A percentile compares a stretch with the other conserved stretches of the same genome.
These are phyloP conservation scores for Stenodema calcarata DNA, from an alignment of 2,888 invertebrate genomes.

Conservation along the genomic window DNA sequence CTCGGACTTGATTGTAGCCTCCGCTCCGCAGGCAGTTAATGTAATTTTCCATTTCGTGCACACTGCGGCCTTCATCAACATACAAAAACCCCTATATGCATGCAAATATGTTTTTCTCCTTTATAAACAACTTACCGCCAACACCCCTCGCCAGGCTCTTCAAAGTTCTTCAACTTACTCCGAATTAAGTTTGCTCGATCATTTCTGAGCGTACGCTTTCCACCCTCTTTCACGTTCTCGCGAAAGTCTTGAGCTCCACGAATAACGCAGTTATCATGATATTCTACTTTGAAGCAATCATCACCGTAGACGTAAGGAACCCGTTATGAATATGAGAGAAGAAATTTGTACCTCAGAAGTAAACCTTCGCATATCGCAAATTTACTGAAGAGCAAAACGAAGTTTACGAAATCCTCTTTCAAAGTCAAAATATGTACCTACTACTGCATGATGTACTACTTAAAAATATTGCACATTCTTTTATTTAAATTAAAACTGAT, in stretches of 20 bases:
- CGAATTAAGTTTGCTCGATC: conserved; percentile 5
- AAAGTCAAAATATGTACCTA: too few relatives aligned
- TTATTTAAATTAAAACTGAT: too few relatives aligned
- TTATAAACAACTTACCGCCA: conserved; percentile 42
- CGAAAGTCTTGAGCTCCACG: neutral
- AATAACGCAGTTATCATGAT: neutral
- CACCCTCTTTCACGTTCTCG: neutral
- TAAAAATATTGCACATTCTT: too few relatives aligned
- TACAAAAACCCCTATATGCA: conserved; percentile 43
- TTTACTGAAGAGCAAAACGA: too few relatives aligned
- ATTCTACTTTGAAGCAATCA: neutral
- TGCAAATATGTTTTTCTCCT: conserved; percentile 44
- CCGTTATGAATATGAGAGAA: too few relatives aligned
- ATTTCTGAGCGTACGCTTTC: neutral
- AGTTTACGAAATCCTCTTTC: too few relatives aligned
- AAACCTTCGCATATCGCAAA: too few relatives aligned
- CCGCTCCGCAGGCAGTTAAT: too few relatives aligned
- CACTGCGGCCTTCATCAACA: conserved; percentile 39
- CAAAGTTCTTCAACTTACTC: conserved; percentile 32
- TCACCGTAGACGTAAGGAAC: neutral
- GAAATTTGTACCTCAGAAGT: too few relatives aligned
- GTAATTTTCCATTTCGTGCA: conserved; percentile 46
- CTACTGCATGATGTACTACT: too few relatives aligned
- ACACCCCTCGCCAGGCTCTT: neutral
- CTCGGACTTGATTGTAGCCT: too few relatives aligned